phyloP scores from a whole-genome alignment of 2,797 vertebrate species.

The Aphelocoma californica region DNA sequence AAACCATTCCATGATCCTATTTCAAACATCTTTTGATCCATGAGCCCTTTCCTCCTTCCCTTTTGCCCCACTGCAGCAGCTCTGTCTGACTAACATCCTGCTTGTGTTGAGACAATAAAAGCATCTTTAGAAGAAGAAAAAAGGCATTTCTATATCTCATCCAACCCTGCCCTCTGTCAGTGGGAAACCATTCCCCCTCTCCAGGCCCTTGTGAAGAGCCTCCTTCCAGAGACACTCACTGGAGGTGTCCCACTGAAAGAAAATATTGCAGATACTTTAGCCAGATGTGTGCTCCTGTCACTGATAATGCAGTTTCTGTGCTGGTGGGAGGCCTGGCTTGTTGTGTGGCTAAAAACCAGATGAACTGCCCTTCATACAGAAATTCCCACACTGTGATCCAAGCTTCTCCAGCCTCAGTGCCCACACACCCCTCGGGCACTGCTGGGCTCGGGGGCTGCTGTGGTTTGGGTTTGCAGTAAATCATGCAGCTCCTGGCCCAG shows the following conservation, averaged over 20 bases:
- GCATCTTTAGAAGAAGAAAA: background rate
- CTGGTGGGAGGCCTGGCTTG: background rate
- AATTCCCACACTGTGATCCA: background rate
- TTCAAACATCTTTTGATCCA: background rate
- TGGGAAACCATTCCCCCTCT: background rate
- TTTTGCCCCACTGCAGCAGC: background rate
- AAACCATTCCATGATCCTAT: background rate
- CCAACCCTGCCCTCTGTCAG: background rate
- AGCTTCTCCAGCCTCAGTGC: background rate
- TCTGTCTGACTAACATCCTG: background rate
- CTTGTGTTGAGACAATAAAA: background rate
- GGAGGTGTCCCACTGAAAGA: background rate
- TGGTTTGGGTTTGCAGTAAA: background rate
- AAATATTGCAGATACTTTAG: background rate
- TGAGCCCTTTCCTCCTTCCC: background rate
- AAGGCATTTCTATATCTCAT: background rate
- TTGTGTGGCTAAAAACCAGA: background rate
- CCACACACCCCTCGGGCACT: background rate
- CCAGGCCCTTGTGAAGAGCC: background rate
- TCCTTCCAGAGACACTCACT: background rate
- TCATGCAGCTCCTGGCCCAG: rapidly evolving
- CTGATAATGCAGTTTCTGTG: background rate
- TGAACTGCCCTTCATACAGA: rapidly evolving
- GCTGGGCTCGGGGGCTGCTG: background rate
- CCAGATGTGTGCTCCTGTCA: background rate